Evolutionary conservation across 2,888 invertebrate species (phyloP).

Genomic region (Platynereis dumerilii): DNA sequence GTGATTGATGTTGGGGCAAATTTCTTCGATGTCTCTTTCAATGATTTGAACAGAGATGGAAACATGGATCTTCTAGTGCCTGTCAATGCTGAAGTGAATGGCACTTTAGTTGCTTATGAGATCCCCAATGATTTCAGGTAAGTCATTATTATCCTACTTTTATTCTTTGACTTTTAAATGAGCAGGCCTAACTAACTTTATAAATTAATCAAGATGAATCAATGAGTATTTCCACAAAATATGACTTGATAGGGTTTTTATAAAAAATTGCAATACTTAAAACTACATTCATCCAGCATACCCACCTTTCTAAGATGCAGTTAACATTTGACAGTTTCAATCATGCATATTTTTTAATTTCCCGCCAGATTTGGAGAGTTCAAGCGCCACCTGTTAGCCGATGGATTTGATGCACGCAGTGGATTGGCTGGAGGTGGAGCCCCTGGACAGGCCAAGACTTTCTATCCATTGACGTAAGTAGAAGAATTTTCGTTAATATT

Average conservation of each 20-base stretch:
- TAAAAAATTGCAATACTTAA: no score
- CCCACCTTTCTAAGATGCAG: no score
- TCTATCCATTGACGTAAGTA: constrained; percentile 25
- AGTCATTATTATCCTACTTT: not conserved
- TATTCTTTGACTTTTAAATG: no score
- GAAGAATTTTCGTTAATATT: no score
- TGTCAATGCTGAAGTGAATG: constrained; percentile 43
- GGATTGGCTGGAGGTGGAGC: constrained; percentile 43
- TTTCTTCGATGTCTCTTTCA: constrained; percentile 44
- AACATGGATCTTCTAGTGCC: constrained; percentile 46
- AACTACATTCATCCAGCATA: no score
- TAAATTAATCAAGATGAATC: no score
- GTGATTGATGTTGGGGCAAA: constrained; percentile 39
- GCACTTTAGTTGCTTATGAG: constrained; percentile 46
- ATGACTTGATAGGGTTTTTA: no score
- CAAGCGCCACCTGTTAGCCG: constrained; percentile 38
- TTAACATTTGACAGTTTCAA: not conserved
- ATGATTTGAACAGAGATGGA: constrained; percentile 49
- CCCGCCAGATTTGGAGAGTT: constrained; percentile 40
- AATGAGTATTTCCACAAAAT: no score
- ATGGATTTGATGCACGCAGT: constrained; percentile 39
- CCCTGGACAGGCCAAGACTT: constrained; percentile 42
- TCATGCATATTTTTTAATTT: no score
- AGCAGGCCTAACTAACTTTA: no score
- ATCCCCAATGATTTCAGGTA: constrained; percentile 50